A percentile compares a stretch with the other conserved stretches of the same genome.
phyloP scores from a whole-genome alignment of 1,140 invertebrate species.

The Zophobas morio region DNA sequence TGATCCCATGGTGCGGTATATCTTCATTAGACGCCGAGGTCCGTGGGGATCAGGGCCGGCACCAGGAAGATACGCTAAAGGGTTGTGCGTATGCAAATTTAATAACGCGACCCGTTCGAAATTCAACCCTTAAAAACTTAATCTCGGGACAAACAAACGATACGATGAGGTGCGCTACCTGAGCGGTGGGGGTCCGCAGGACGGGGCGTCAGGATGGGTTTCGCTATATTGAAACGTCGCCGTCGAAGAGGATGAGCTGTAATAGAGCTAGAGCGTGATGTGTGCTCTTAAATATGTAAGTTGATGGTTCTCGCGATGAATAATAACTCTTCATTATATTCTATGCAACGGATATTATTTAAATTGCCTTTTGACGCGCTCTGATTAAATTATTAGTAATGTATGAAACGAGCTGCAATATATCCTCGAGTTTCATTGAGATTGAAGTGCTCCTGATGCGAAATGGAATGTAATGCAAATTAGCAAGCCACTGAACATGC shows the following conservation, averaged over 20 bases:
- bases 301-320: conserved; percentile 33
- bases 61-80: conserved; percentile 32
- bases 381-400: conserved; percentile 36
- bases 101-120: conserved; percentile 28
- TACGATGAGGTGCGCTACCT: not conserved
- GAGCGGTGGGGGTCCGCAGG: not conserved
- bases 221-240: conserved; percentile 8
- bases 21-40: conserved; percentile 43
- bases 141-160: conserved; percentile 10
- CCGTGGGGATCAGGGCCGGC: conserved; percentile 28
- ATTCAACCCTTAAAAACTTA: conserved; percentile 31
- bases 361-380: conserved; percentile 30
- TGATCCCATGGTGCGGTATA: conserved; percentile 45
- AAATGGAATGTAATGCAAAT: too few species aligned
- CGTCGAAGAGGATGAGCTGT: not conserved
- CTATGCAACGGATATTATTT: conserved; percentile 29
- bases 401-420: conserved; percentile 10
- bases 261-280: conserved; percentile 11
- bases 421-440: not conserved
- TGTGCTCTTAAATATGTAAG: conserved; percentile 38
- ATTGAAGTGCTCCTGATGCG: not conserved
- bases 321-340: conserved; percentile 32
- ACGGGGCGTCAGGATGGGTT: not conserved
- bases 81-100: conserved; percentile 43
- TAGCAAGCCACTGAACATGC: too few species aligned